Percentiles rank a stretch among this genome's conserved stretches.
Conservation (phyloP, 2,797 vertebrate species). For the Uromys caudimaculatus region DNA sequence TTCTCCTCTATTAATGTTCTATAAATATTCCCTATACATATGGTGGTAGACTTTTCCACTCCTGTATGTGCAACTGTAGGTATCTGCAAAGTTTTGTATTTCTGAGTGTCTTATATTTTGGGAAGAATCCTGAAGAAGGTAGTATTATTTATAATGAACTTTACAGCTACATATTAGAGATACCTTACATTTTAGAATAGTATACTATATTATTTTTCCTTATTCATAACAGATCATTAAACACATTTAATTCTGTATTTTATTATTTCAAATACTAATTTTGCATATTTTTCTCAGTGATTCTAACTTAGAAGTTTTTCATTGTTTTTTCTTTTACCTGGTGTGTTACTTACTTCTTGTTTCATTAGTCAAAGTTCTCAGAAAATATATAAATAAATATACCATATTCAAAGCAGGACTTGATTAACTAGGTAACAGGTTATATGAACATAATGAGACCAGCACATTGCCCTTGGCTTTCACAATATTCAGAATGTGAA, state of each 20-base stretch:
- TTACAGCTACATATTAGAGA: not conserved
- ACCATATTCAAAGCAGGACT: not conserved
- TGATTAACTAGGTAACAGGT: not conserved
- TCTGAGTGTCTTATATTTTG: not conserved
- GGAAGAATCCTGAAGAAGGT: accelerated
- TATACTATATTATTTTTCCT: not conserved
- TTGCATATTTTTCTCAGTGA: not conserved
- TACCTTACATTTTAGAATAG: not conserved
- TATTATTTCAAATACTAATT: not conserved
- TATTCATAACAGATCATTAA: not conserved
- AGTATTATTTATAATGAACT: not conserved
- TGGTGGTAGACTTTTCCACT: too few species aligned
- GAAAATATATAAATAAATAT: not conserved
- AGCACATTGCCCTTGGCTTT: not conserved
- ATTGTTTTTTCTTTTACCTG: not conserved
- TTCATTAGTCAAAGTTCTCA: not conserved
- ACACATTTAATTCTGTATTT: not conserved
- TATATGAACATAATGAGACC: not conserved
- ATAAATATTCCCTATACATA: too few species aligned
- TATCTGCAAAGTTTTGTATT: not conserved
- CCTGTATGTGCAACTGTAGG: too few species aligned
- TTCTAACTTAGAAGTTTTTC: not conserved
- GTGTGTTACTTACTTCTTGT: not conserved
- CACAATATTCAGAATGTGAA: not conserved
- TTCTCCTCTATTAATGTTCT: too few species aligned